Conservation (phyloP, 2,797 vertebrate genomes). For the Coregonus sp. region DNA sequence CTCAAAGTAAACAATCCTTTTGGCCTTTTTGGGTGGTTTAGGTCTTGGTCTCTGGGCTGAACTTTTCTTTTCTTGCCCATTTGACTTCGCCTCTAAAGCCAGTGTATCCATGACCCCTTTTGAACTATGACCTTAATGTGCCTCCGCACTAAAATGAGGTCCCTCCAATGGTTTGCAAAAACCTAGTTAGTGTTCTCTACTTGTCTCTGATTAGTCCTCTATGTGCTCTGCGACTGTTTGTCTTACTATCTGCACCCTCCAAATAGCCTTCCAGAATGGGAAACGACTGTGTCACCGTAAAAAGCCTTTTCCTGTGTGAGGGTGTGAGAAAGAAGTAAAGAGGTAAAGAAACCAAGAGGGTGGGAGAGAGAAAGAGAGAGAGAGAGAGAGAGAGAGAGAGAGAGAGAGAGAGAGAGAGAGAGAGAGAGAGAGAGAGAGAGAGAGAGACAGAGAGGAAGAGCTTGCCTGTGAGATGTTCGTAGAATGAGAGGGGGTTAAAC, state of each 20-base stretch:
- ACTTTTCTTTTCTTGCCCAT: constrained; percentile 59
- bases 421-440: neutral
- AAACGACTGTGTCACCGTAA: constrained; percentile 38
- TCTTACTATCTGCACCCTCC: constrained; percentile 29
- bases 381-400: neutral
- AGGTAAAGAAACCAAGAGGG: neutral
- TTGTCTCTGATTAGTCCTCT: constrained; percentile 23
- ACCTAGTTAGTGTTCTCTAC: constrained; percentile 4
- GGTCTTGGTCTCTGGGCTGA: constrained; percentile 61
- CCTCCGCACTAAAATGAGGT: constrained; percentile 19
- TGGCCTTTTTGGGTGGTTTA: constrained; percentile 82
- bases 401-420: constrained; percentile 11
- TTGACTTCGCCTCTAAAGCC: constrained; percentile 78
- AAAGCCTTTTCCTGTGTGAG: constrained; percentile 25
- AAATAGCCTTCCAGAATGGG: constrained; percentile 48
- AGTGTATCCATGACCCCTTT: constrained; percentile 74
- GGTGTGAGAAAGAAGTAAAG: neutral
- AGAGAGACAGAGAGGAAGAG: constrained; percentile 15
- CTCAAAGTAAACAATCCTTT: constrained; percentile 92
- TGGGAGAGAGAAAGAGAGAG: constrained; percentile 4
- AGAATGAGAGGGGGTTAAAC: constrained; percentile 27
- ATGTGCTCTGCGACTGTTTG: constrained; percentile 47
- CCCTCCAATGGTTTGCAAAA: constrained; percentile 31
- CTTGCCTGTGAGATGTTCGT: constrained; percentile 9
- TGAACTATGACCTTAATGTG: constrained; percentile 47